A percentile compares a stretch with the other conserved stretches of the same genome.
These are phyloP conservation scores for Trissoscelio sp. DNA, from an alignment of 2,888 invertebrate species.

Conservation along the genomic window DNA sequence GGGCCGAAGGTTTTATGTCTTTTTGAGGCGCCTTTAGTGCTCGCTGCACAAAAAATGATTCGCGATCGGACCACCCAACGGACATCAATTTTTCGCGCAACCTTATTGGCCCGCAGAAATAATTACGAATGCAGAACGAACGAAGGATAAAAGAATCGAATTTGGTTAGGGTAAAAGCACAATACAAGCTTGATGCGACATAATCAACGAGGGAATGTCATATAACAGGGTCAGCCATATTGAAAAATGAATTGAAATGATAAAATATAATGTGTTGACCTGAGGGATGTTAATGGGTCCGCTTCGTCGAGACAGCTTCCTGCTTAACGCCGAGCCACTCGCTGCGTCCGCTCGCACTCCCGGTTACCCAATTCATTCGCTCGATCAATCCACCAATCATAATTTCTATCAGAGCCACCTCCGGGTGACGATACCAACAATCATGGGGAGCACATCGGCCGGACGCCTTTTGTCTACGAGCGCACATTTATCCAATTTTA, in stretches of 20 bases:
- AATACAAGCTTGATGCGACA: constrained; percentile 43
- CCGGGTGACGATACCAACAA: constrained; percentile 82
- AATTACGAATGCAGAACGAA: too few species aligned
- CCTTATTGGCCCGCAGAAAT: constrained; percentile 37
- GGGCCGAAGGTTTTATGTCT: constrained; percentile 77
- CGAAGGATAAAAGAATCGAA: too few species aligned
- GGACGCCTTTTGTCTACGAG: constrained; percentile 72
- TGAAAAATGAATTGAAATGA: constrained; percentile 82
- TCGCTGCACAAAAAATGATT: constrained; percentile 58
- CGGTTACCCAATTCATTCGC: constrained; percentile 70
- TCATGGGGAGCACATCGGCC: constrained; percentile 75
- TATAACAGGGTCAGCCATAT: constrained; percentile 74
- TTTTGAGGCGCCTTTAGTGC: constrained; percentile 73
- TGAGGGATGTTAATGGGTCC: constrained; percentile 84
- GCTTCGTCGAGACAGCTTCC: constrained; percentile 86
- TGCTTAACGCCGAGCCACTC: constrained; percentile 84
- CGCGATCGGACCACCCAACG: constrained; percentile 70
- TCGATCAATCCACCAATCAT: constrained; percentile 82
- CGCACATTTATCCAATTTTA: constrained; percentile 68
- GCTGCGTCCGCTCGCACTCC: constrained; percentile 76
- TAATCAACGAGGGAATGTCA: constrained; percentile 39
- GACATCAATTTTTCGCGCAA: constrained; percentile 67
- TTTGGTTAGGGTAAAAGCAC: constrained; percentile 42
- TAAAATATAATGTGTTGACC: constrained; percentile 77
- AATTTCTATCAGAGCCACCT: constrained; percentile 83